These are phyloP conservation scores for Theodoxus fluviatilis DNA, from an alignment of 2,888 invertebrate species.

Conservation along the genomic window DNA sequence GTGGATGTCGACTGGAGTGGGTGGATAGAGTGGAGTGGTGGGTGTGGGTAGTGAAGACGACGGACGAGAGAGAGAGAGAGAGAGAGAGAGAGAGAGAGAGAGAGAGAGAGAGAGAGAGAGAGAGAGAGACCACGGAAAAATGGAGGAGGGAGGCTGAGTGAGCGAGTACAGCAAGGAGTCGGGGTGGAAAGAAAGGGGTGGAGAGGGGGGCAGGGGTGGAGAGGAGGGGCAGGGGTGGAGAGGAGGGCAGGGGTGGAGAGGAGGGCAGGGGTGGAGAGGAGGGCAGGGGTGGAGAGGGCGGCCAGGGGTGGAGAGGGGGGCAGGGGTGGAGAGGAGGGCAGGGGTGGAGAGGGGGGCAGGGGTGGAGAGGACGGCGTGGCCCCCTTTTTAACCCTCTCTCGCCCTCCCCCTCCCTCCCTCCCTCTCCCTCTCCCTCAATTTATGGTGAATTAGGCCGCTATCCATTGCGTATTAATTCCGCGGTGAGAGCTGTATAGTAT, in stretches of 20 bases:
- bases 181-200: background rate
- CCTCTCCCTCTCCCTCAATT: no score
- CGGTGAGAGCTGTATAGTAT: no score
- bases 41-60: conserved; percentile 13
- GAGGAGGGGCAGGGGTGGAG: conserved; percentile 5
- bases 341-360: background rate
- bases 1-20: no score
- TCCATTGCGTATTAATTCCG: no score
- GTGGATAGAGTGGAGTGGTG: conserved; percentile 22
- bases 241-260: conserved; percentile 16
- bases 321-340: background rate
- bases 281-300: conserved; percentile 24
- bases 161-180: background rate
- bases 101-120: conserved; percentile 15
- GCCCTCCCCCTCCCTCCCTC: no score
- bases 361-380: no score
- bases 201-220: conserved; percentile 7
- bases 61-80: conserved; percentile 17
- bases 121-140: conserved; percentile 14
- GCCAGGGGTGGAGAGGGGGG: conserved; percentile 19
- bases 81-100: conserved; percentile 6
- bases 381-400: no score
- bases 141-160: background rate
- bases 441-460: no score
- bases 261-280: conserved; percentile 19